phyloP scores from a whole-genome alignment of 2,113 vertebrate species.

The Struthio camelus region DNA sequence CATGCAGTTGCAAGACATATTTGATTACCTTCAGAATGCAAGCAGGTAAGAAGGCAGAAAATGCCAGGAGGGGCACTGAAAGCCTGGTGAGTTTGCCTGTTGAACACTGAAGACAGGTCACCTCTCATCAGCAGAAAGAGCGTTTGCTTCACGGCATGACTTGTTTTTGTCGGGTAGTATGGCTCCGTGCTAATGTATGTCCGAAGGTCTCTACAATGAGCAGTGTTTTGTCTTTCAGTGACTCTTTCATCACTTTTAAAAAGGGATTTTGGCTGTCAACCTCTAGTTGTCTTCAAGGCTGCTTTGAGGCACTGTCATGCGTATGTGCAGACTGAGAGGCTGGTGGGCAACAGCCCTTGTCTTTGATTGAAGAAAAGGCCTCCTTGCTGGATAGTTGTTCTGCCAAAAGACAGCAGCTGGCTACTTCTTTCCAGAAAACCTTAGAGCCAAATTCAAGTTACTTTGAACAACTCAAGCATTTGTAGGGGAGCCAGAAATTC shows the following conservation, averaged over 20 bases:
- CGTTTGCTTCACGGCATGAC: neutral
- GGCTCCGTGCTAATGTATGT: neutral
- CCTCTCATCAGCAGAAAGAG: neutral
- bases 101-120: neutral
- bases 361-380: neutral
- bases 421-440: neutral
- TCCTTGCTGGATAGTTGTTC: neutral
- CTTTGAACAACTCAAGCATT: neutral
- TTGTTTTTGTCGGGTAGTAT: neutral
- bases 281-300: neutral
- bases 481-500: neutral
- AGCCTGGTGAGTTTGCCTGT: neutral
- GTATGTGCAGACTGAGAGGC: neutral
- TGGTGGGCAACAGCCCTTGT: neutral
- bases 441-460: neutral
- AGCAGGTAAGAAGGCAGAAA: conserved; percentile 69
- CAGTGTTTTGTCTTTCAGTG: neutral
- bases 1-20: conserved; percentile 23
- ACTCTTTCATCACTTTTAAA: neutral
- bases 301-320: neutral
- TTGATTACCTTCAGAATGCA: conserved; percentile 63
- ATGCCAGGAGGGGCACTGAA: neutral
- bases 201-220: neutral
- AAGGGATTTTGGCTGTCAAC: neutral
- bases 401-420: neutral